Evolutionary conservation across 2,888 invertebrate genomes (phyloP).

Genomic region (Pollenia amentaria): DNA sequence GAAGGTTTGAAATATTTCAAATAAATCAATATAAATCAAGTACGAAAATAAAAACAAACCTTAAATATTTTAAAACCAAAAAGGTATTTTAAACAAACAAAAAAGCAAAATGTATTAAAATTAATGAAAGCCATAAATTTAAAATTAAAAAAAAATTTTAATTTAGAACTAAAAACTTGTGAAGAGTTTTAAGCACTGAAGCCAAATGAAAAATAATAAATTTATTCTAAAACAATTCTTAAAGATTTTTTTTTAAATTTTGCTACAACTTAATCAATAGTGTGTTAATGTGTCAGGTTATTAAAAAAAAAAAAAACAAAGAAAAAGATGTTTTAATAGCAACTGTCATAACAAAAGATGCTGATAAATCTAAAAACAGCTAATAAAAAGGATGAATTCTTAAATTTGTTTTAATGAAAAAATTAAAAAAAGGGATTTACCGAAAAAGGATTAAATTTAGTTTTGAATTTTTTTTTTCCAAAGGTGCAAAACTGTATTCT

Average conservation of each 20-base stretch:
- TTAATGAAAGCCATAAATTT: not conserved
- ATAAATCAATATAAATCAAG: not conserved
- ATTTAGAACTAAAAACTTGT: not conserved
- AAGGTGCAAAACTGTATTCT: too few species aligned
- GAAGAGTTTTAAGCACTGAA: not conserved
- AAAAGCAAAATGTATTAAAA: not conserved
- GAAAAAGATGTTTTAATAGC: slow-evolving; percentile 37
- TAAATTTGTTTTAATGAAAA: not conserved
- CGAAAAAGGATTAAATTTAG: not conserved
- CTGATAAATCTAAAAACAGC: not conserved
- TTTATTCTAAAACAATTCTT: too few species aligned
- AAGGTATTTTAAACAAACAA: not conserved
- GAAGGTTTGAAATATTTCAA: not conserved
- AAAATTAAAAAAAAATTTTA: not conserved
- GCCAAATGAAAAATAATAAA: too few species aligned
- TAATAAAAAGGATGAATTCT: slow-evolving; percentile 19
- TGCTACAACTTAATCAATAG: not conserved
- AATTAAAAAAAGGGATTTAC: not conserved
- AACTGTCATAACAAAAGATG: slow-evolving; percentile 10
- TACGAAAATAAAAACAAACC: slow-evolving; percentile 45
- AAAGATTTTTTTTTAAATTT: not conserved
- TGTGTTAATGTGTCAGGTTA: slow-evolving; percentile 19
- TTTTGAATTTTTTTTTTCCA: too few species aligned
- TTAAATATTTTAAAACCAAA: not conserved
- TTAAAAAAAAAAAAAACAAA: not conserved